Base-by-base conservation (phyloP, 2,888 invertebrate genomes). In the Eupithecia centaureata region DNA sequence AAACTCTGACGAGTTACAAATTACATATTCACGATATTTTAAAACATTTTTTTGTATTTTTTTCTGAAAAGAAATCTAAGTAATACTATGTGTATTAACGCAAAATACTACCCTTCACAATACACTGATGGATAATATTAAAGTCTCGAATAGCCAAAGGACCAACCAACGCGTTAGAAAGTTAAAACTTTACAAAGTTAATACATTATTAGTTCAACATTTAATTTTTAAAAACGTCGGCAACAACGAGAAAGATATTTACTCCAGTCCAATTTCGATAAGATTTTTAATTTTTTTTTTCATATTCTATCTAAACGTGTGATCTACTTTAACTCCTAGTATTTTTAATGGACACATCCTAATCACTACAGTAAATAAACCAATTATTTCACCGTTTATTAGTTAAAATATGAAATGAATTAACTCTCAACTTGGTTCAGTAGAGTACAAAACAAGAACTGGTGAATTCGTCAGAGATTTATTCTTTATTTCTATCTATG, bases 21-120 rank as follows among this genome's bases (percentile, higher is more conserved):
- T 84, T 83, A 87, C 82, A 84, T 84, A 83, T 82, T 84, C 84
- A 85, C 83, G 79, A 85, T 83, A 85, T 83, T 85, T 84, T 86
- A 82, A 77, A 79, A 75, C 68, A 76, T 82, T 85, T 86, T 87
- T 80, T 73, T 57, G 33, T 76, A 82, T 83, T 83, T 83, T 84
- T 79, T 80, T 82, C 79, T 80, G 78, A 79, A 82, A 69, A 42
- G 65, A 47, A 61, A 47, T 65, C 18, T 58, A 63, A 25, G 54
- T 54, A 66, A 67, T 57, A 77, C 80, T 75, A 76, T 74, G 68
- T 73, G 71, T 76, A 74, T 71, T 72, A 81, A 74, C 68, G 79
- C 78, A 81, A 83, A 83, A 88, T 88, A 88, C 86, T 88, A 89
- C 85, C 85, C 71, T 70, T 79, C 75, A 51, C 27, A 52, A 27